phyloP scores from a whole-genome alignment of 2,888 invertebrate species.

The Gisinianus flammeolus region DNA sequence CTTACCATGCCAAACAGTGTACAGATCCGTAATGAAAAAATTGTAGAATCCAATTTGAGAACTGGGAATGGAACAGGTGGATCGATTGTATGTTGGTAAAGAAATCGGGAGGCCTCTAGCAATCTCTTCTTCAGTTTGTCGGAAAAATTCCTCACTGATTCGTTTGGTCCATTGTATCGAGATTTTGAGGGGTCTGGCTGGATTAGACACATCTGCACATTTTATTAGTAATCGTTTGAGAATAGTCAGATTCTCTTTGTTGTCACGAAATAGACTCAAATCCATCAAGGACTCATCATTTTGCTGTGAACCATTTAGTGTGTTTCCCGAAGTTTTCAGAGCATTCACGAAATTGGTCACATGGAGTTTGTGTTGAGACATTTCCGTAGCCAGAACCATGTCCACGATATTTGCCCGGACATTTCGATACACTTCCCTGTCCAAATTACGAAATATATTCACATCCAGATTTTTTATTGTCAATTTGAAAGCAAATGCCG shows the following conservation, averaged over 20 bases:
- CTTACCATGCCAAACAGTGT: slow-evolving; percentile 88
- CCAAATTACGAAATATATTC: slow-evolving; percentile 36
- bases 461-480: slow-evolving; percentile 16
- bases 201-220: slow-evolving; percentile 38
- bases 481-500: slow-evolving; percentile 25
- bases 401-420: slow-evolving; percentile 36
- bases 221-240: slow-evolving; percentile 39
- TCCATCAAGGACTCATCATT: neutral
- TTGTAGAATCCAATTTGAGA: slow-evolving; percentile 98
- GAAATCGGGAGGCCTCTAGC: slow-evolving; percentile 86
- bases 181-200: slow-evolving; percentile 23
- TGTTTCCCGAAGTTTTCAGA: neutral
- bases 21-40: slow-evolving; percentile 96
- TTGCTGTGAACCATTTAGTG: neutral
- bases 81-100: slow-evolving; percentile 97
- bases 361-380: slow-evolving; percentile 30
- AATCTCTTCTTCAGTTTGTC: slow-evolving; percentile 96
- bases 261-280: slow-evolving; percentile 66
- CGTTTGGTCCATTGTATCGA: slow-evolving; percentile 86
- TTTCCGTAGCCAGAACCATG: slow-evolving; percentile 40
- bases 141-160: slow-evolving; percentile 97
- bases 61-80: slow-evolving; percentile 93
- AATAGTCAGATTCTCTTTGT: slow-evolving; percentile 1
- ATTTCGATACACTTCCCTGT: slow-evolving; percentile 1
- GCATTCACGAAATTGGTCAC: slow-evolving; percentile 22